These are phyloP conservation scores for Eidolon dupreanum DNA, from an alignment of 2,797 vertebrate species.

Conservation along the genomic window DNA sequence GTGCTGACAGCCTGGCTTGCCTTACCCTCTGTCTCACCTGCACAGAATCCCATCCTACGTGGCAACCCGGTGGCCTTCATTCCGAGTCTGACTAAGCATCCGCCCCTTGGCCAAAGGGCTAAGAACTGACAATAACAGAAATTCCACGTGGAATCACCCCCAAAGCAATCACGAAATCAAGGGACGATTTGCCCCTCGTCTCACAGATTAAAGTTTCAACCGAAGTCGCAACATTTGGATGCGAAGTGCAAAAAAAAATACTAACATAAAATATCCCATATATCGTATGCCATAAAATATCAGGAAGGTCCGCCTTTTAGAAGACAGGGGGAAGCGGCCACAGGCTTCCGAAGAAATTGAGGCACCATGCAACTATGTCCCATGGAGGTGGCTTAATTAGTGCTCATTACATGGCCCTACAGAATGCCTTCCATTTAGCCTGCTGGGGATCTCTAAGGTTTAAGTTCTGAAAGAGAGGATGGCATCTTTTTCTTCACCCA, in stretches of 20 bases:
- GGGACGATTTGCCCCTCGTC: neutral
- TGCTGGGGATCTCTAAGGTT: neutral
- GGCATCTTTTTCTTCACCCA: neutral
- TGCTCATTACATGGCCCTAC: fast-evolving
- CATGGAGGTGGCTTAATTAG: neutral
- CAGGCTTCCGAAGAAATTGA: neutral
- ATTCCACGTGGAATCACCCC: neutral
- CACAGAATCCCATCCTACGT: too few species aligned
- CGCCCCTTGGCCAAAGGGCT: fast-evolving
- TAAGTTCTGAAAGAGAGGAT: neutral
- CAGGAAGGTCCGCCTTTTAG: too few species aligned
- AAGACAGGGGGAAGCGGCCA: neutral
- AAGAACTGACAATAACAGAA: too few species aligned
- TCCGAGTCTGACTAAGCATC: too few species aligned
- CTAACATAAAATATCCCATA: neutral
- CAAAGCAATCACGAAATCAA: neutral
- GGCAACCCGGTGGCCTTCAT: neutral
- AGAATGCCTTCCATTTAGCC: too few species aligned
- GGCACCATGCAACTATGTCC: neutral
- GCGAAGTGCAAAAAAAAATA: neutral
- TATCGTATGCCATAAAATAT: neutral
- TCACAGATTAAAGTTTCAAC: too few species aligned
- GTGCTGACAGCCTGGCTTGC: neutral
- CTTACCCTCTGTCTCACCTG: neutral
- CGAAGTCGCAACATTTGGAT: neutral